phyloP scores from a whole-genome alignment of 1,140 invertebrate genomes.

The Ceratoteleas bidentatus region DNA sequence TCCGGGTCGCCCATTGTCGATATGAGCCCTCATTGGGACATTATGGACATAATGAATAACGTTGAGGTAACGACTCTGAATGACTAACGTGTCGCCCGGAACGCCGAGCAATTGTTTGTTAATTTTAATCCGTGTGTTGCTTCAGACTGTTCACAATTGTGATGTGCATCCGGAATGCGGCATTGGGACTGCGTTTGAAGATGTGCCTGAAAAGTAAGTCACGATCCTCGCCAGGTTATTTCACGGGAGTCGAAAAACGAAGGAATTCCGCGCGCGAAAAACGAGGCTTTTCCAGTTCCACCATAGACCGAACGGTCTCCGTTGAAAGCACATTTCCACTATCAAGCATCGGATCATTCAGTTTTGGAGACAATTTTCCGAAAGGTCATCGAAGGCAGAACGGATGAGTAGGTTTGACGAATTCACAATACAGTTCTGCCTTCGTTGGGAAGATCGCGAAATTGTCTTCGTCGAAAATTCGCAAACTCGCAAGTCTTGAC shows the following conservation, averaged over 20 bases:
- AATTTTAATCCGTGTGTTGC: conserved; percentile 11
- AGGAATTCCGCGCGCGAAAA: neutral
- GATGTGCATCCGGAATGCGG: conserved; percentile 83
- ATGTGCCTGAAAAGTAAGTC: conserved; percentile 84
- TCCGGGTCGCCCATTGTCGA: conserved; percentile 72
- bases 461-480: too few species aligned
- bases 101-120: conserved; percentile 1
- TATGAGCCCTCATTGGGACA: conserved; percentile 82
- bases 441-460: too few species aligned
- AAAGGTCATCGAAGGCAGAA: too few species aligned
- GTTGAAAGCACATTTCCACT: conserved; percentile 61
- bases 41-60: conserved; percentile 86
- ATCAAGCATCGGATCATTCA: conserved; percentile 4
- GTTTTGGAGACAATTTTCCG: too few species aligned
- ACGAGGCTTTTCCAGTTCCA: conserved; percentile 66
- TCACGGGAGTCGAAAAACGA: neutral
- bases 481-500: too few species aligned
- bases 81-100: too few species aligned
- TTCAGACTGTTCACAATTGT: conserved; percentile 83
- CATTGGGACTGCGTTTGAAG: conserved; percentile 82
- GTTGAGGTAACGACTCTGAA: conserved; percentile 79
- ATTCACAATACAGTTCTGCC: too few species aligned
- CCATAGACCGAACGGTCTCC: conserved; percentile 68
- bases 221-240: neutral
- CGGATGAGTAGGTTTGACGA: too few species aligned